Evolutionary conservation across 2,888 invertebrate genomes (phyloP), one percentile per base, ranked within the genome.

Genomic region (Rhorus exstirpatorius): DNA sequence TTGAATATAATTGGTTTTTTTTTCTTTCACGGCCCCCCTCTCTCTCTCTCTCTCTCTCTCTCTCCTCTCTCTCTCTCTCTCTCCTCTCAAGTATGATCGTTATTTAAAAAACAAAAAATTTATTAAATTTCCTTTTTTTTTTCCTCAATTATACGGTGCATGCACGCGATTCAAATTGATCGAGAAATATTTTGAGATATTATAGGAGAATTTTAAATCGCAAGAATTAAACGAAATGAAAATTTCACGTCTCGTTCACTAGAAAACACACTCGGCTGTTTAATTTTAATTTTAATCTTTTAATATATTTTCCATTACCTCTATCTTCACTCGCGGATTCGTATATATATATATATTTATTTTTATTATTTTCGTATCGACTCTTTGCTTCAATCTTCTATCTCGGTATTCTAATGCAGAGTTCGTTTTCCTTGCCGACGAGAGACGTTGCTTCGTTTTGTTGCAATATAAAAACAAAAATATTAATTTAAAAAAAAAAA

Each of bases 211-310:
- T 51, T 65, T 71, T 51, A 71, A 72, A 72, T 55, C 31, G 44
- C 14, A 35, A 55, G 55, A 67, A 72, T 77, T 71, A 72, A 77
- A 72, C 67, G 68, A 78, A 67, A 71, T 71, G 17, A 31, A 41
- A 81, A 68, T 8, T 63, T 78, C 60, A 68, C 53, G 74, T 61
- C 75, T 78, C 74, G 55, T 81, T 78, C 70, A 71, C 70, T 78
- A 75, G 79, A 79, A 79, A 74, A 82, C 67, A 68, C 63, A 71
- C 71, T 65, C 60, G n/a, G n/a, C n/a, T n/a, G n/a, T n/a, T n/a
- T n/a, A n/a, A n/a, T n/a, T n/a, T n/a, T n/a, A n/a, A n/a, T 49
- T 67, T 68, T 51, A 53, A 58, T 31, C 38, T 63, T 38, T 19
- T 41, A n/a, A 46, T 61, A 8, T 24, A 26, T 58, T 26, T 14